A percentile compares a stretch with the other conserved stretches of the same genome.
Evolutionary conservation across 2,113 vertebrate genomes (phyloP).

Genomic region (Dasypus novemcinctus): DNA sequence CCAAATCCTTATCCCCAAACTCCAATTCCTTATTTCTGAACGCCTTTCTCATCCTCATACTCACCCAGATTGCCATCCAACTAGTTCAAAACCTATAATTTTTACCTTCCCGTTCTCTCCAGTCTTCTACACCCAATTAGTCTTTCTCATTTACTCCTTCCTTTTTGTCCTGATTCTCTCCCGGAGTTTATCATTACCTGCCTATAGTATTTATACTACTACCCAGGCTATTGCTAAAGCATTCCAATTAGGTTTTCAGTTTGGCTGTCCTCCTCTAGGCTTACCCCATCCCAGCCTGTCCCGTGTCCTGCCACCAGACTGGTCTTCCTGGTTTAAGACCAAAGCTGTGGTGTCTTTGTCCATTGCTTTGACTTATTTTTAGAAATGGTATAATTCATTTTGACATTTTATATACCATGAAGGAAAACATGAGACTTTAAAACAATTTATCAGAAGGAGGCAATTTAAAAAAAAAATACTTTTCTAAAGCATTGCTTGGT

Average conservation of each 20-base stretch:
- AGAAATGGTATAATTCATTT: background rate
- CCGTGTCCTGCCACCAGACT: background rate
- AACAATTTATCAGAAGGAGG: background rate
- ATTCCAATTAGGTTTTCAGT: background rate
- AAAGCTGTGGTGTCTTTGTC: background rate
- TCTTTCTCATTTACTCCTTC: background rate
- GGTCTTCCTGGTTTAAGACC: no score
- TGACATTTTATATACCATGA: background rate
- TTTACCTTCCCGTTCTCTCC: background rate
- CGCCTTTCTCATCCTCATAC: background rate
- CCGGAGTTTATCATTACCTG: background rate
- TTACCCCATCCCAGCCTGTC: background rate
- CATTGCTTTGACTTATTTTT: background rate
- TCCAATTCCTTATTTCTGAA: background rate
- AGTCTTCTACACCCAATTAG: background rate
- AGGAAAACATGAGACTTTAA: background rate
- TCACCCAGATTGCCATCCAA: background rate
- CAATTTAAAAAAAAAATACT: background rate
- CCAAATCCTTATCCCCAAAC: background rate
- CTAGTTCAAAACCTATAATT: background rate
- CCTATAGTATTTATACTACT: background rate
- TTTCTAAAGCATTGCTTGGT: slow-evolving; percentile 8
- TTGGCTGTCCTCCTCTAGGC: background rate
- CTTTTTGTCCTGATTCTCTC: background rate
- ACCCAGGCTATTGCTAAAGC: background rate